Base-by-base conservation (phyloP, 92 coral and sea anemone genomes). In the Epizoanthus stellaris region DNA sequence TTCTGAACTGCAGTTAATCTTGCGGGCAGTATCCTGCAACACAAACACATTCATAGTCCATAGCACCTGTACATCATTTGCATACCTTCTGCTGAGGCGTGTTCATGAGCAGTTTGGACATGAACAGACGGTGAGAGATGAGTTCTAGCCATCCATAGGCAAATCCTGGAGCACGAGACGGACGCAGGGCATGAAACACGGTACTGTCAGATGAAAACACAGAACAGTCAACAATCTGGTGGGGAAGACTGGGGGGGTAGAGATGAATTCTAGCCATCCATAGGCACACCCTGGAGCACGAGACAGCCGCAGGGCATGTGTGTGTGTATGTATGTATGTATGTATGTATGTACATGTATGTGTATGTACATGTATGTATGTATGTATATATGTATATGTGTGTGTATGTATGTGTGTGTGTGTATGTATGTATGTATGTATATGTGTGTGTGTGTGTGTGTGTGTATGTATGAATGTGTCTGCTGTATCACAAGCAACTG, bases 81-180 rank as follows among this genome's bases (percentile, higher is more conserved):
- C 80, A 38, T 80, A 94, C 98, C 98, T 97, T 97, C 86, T 97
- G 99, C 82, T 95, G 98, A 13, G 99, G 99, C 9, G 98, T 97
- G 91, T 97, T 97, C 57, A 97, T 88, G 62, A 97, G 93, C 10
- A 97, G 93, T 40, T 95, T 97, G 39, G 99, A 97, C 99, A 97
- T 97, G 77, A 97, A 94, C 72, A 97, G 84, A 2, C 99, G 91
- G 80, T 97, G 99, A 8, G 99, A 94, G 81, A 97, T 97, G 66
- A 97, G 84, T 86, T 97, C 99, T 34, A 97, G 95, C 99, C 99
- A 97, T 4, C 98, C 98, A 70, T 97, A 97, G 2, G 99, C 97
- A 62, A 97, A 97, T 59, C 98, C 99, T 38, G 99, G 95, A 0
- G 99, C 99, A 71, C 99, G 98, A 23, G 99, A 91, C 0, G 99